A percentile compares a stretch with the other conserved stretches of the same genome.
phyloP scores from a whole-genome alignment of 2,113 vertebrate genomes.

The Daphoenositta chrysoptera region DNA sequence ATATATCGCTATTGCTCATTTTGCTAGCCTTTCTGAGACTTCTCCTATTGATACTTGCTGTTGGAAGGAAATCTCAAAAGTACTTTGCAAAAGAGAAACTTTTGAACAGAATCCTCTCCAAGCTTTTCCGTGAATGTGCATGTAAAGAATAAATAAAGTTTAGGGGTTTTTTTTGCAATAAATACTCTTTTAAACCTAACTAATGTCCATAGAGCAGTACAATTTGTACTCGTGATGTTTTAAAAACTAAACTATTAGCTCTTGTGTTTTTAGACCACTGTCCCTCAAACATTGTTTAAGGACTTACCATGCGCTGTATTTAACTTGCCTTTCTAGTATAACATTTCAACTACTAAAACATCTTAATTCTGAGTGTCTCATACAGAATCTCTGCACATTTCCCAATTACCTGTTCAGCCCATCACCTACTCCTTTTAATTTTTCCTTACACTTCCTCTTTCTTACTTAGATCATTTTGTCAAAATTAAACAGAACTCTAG shows the following conservation, averaged over 20 bases:
- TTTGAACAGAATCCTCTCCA: neutral
- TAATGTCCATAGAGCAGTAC: neutral
- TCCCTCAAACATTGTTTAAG: neutral
- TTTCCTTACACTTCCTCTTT: neutral
- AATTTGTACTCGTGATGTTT: neutral
- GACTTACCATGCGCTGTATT: neutral
- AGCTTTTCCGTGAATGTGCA: neutral
- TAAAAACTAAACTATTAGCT: neutral
- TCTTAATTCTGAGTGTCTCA: neutral
- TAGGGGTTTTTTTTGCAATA: neutral
- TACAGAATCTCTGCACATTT: neutral
- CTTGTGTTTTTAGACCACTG: neutral
- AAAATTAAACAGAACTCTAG: neutral
- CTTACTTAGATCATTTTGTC: neutral
- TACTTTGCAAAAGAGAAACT: neutral
- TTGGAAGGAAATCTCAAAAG: neutral
- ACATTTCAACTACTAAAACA: neutral
- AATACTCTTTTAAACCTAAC: neutral
- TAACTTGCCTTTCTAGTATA: neutral
- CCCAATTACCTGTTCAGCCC: neutral
- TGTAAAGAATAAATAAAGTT: neutral
- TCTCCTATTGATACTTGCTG: neutral
- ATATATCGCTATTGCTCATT: neutral
- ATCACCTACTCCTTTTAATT: neutral
- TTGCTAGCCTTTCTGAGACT: neutral